phyloP scores from a whole-genome alignment of 37 sponge, comb jelly and placozoan genomes.

The Lycopodina hypogea region DNA sequence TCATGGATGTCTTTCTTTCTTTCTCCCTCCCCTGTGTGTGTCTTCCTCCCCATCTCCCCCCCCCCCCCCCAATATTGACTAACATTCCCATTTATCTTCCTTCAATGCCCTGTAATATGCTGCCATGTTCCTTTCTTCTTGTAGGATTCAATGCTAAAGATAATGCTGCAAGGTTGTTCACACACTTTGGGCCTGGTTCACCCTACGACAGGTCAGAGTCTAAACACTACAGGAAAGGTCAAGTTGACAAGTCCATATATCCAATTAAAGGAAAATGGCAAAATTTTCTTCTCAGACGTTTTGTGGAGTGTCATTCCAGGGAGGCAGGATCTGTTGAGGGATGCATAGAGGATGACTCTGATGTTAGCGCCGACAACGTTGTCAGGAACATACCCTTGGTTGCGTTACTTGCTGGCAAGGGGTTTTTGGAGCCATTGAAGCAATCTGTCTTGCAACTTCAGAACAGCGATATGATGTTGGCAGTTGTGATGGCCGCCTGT shows the following conservation, averaged over 20 bases:
- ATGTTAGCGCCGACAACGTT: conserved; percentile 43
- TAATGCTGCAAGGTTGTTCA: neutral
- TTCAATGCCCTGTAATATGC: too few species aligned
- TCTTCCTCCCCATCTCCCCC: too few species aligned
- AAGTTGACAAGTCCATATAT: conserved; percentile 13
- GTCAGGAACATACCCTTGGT: conserved; percentile 22
- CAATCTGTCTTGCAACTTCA: conserved; percentile 13
- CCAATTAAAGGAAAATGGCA: conserved; percentile 50
- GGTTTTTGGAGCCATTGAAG: conserved; percentile 13
- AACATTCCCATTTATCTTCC: too few species aligned
- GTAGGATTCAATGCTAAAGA: conserved; percentile 45
- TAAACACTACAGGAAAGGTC: neutral
- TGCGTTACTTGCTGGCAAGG: conserved; percentile 36
- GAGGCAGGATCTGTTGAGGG: conserved; percentile 16
- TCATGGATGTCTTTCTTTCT: too few species aligned
- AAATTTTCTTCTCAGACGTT: conserved; percentile 21
- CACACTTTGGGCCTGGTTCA: conserved; percentile 42
- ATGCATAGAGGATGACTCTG: conserved; percentile 15
- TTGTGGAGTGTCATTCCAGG: conserved; percentile 12
- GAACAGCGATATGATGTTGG: conserved; percentile 5
- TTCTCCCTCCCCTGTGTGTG: neutral
- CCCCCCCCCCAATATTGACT: too few species aligned
- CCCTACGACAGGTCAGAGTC: conserved; percentile 31
- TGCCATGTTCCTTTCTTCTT: neutral
- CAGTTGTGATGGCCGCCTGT: conserved; percentile 4